Conservation (phyloP, 2,888 invertebrate species). For the Oligia latruncula region DNA sequence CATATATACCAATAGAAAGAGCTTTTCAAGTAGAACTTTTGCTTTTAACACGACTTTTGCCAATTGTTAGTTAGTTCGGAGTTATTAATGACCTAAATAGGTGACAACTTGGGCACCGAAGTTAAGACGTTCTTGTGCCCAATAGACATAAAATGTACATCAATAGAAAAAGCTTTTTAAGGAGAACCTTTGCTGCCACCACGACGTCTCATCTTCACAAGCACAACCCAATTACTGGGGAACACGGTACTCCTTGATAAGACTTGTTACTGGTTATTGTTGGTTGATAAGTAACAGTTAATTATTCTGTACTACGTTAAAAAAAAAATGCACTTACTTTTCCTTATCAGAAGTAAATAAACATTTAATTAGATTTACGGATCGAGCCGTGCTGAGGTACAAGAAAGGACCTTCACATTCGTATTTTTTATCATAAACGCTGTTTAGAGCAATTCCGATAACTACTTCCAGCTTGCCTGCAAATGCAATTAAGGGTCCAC, state of each 20-base stretch:
- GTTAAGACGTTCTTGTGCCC: too few species aligned
- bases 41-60: too few species aligned
- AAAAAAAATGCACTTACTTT: slow-evolving; percentile 36
- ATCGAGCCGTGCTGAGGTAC: slow-evolving; percentile 71
- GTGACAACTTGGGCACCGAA: too few species aligned
- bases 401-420: slow-evolving; percentile 72
- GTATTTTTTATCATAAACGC: slow-evolving; percentile 54
- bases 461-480: slow-evolving; percentile 64
- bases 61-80: too few species aligned
- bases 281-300: too few species aligned
- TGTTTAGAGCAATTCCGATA: slow-evolving; percentile 71
- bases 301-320: neutral
- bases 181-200: too few species aligned
- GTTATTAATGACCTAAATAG: too few species aligned
- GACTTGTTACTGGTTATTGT: neutral
- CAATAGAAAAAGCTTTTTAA: too few species aligned
- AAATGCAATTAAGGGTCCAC: slow-evolving; percentile 72
- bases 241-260: neutral
- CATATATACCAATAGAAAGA: too few species aligned
- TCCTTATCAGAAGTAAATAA: slow-evolving; percentile 23
- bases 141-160: too few species aligned
- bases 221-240: neutral
- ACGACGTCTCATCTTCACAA: too few species aligned
- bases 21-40: too few species aligned
- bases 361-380: slow-evolving; percentile 58